Evolutionary conservation across 1,140 invertebrate species (phyloP), one percentile per base, ranked within the genome.

Genomic region (Cylas formicarius): DNA sequence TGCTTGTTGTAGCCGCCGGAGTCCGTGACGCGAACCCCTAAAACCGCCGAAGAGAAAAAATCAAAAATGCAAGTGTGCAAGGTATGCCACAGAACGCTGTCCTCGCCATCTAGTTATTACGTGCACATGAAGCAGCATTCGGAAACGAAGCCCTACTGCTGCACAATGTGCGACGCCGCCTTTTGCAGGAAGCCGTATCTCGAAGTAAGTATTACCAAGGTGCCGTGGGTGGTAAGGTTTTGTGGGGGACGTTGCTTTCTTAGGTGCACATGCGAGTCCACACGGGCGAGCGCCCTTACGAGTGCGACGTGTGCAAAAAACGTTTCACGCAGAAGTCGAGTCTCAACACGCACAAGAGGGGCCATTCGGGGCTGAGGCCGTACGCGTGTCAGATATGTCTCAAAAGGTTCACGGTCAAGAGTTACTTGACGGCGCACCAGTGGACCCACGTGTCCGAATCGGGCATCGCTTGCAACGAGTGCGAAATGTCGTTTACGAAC

Each of bases 71-170:
- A 82, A 58, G 76, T 76, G 14, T 85, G 82, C 63, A 82, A 83
- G 65, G 73, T 84, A 10, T 85, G 82, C 61, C 81, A 81, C 22
- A 84, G 82, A 69, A 75, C 84, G 24, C 63, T 86, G 19, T 81
- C 80, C 29, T 84, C 81, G 1, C 75, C 81, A 20, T 82, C 81
- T 4, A 82, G 79, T 32, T 84, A 84, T 60, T 85, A 86, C 57
- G 82, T 84, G 55, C 82, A 86, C 64, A 82, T 84, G 79, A 84
- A 84, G 65, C 69, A 82, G 34, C 82, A 86, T 65, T 84, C 82
- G 19, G 78, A 79, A 31, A 81, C 80, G 58, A 86, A 86, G 62
- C 82, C 81, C 18, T 86, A 81, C 76, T 69, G 80, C 68, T 79
- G 89, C 76, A 74, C 86, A 66, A 74, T 72, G 8, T 77, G 76